phyloP scores from a whole-genome alignment of 2,888 invertebrate species.

The Synanthedon formicaeformis region DNA sequence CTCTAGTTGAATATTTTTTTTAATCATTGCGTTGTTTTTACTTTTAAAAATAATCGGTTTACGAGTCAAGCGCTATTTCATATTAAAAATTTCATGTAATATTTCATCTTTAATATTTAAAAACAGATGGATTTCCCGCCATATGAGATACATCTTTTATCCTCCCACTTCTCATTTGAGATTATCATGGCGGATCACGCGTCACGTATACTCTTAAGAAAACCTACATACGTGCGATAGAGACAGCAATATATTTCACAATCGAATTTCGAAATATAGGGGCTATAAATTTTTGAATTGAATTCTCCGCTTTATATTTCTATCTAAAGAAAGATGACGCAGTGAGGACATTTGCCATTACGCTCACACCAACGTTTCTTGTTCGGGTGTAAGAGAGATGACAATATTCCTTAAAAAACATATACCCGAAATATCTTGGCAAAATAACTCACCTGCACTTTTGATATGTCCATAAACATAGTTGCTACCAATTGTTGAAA shows the following conservation, averaged over 20 bases:
- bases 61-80: too few species aligned
- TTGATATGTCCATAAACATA: slow-evolving; percentile 75
- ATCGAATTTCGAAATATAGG: slow-evolving; percentile 42
- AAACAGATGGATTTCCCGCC: too few species aligned
- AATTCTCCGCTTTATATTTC: slow-evolving; percentile 42
- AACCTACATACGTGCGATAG: slow-evolving; percentile 16
- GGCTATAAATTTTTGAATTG: slow-evolving; percentile 27
- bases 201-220: neutral
- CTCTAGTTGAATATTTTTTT: too few species aligned
- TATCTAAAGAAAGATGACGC: slow-evolving; percentile 64
- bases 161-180: too few species aligned
- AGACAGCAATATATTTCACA: slow-evolving; percentile 55
- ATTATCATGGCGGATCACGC: too few species aligned
- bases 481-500: slow-evolving; percentile 75
- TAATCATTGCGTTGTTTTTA: too few species aligned
- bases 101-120: too few species aligned
- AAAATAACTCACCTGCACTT: slow-evolving; percentile 67
- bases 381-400: slow-evolving; percentile 47
- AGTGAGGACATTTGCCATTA: slow-evolving; percentile 37
- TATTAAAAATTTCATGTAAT: too few species aligned
- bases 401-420: slow-evolving; percentile 20
- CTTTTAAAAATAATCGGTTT: too few species aligned
- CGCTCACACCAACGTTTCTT: slow-evolving; percentile 16
- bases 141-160: too few species aligned
- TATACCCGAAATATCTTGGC: slow-evolving; percentile 46